Evolutionary conservation across 2,113 vertebrate genomes (phyloP).

Genomic region (Irena cyanogastra): DNA sequence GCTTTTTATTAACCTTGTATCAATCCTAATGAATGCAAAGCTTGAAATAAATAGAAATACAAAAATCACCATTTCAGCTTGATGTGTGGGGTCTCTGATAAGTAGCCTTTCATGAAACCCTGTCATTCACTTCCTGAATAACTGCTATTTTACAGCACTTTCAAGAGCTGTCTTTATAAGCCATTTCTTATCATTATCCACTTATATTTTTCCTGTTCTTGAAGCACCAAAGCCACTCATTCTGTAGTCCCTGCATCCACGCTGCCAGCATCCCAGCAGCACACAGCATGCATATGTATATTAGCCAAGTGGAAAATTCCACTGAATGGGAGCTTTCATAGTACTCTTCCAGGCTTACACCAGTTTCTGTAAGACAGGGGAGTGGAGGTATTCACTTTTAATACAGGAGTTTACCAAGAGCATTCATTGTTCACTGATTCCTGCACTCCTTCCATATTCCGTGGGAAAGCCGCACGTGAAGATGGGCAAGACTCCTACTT

Average conservation of each 20-base stretch:
- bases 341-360: background rate
- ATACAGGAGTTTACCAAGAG: background rate
- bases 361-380: background rate
- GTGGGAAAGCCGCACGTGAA: background rate
- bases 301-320: constrained; percentile 44
- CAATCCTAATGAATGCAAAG: background rate
- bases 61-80: background rate
- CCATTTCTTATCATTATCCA: background rate
- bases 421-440: background rate
- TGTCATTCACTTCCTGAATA: background rate
- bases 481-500: background rate
- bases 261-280: background rate
- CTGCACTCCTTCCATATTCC: background rate
- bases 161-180: background rate
- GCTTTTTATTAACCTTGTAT: background rate
- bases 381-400: background rate
- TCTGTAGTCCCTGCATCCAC: background rate
- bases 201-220: background rate
- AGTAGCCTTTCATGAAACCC: background rate
- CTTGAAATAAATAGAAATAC: background rate
- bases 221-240: background rate
- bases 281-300: background rate
- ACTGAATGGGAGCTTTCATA: background rate
- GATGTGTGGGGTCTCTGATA: background rate
- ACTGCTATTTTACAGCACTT: background rate